Evolutionary conservation across 2,888 invertebrate species (phyloP).

Genomic region (Sphaerophoria taeniata): DNA sequence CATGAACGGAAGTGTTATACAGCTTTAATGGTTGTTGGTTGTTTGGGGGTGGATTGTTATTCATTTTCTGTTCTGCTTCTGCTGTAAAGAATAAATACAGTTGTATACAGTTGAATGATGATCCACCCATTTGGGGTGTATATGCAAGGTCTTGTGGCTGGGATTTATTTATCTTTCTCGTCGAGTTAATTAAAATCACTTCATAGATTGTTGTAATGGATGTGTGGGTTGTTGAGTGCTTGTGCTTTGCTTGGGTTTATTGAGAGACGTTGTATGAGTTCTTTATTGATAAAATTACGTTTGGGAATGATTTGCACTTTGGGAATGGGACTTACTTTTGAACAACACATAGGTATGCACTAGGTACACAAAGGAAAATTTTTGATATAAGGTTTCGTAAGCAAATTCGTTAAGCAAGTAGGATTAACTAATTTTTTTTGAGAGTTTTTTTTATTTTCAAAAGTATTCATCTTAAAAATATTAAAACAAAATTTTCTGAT

Average conservation of each 20-base stretch:
- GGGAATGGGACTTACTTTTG: no score
- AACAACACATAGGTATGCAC: no score
- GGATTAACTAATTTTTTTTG: no score
- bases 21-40: neutral
- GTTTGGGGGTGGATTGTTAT: slow-evolving; percentile 6
- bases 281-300: neutral
- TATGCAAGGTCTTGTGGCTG: slow-evolving; percentile 19
- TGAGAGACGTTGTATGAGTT: slow-evolving; percentile 10
- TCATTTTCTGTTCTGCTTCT: slow-evolving; percentile 11
- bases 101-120: slow-evolving; percentile 46
- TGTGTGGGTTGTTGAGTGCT: slow-evolving; percentile 2
- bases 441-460: no score
- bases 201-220: slow-evolving; percentile 71
- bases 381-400: no score
- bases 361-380: no score
- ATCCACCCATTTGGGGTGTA: slow-evolving; percentile 25
- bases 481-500: no score
- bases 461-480: no score
- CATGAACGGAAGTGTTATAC: slow-evolving; percentile 39
- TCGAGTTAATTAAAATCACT: slow-evolving; percentile 73
- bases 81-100: slow-evolving; percentile 62
- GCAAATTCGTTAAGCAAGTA: no score
- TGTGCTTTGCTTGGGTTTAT: slow-evolving; percentile 1
- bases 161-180: slow-evolving; percentile 67
- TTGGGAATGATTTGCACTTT: no score